Conservation (phyloP, 2,888 invertebrate genomes). For the Eupithecia subfuscata region DNA sequence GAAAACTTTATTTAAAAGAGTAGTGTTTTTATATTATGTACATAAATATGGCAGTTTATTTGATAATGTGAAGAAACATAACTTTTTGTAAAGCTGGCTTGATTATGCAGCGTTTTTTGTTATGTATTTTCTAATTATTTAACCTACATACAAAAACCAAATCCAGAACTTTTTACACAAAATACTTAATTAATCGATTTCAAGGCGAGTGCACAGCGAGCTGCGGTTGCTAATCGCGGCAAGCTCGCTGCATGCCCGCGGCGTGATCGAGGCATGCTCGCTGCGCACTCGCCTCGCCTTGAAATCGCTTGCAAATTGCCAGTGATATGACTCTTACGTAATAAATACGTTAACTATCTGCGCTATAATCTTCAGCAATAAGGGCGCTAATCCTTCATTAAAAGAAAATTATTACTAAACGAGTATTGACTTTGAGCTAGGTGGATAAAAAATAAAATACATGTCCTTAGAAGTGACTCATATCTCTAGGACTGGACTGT, state of each 20-base stretch:
- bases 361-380: neutral
- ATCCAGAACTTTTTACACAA: neutral
- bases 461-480: neutral
- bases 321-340: neutral
- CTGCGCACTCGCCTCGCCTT: no score
- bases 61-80: neutral
- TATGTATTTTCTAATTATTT: neutral
- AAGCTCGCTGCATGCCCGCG: no score
- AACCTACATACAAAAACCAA: neutral
- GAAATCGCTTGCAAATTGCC: no score
- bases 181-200: neutral
- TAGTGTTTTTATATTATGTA: constrained; percentile 10
- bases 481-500: neutral
- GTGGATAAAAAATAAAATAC: neutral
- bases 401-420: neutral
- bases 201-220: no score
- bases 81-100: neutral
- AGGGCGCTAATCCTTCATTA: neutral
- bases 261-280: no score
- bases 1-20: constrained; percentile 27
- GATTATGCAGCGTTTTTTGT: neutral
- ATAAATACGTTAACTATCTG: neutral
- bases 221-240: no score
- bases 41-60: constrained; percentile 4
- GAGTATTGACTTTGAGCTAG: neutral